Conservation (phyloP, 2,888 invertebrate genomes). For the Nymphalis urticae region DNA sequence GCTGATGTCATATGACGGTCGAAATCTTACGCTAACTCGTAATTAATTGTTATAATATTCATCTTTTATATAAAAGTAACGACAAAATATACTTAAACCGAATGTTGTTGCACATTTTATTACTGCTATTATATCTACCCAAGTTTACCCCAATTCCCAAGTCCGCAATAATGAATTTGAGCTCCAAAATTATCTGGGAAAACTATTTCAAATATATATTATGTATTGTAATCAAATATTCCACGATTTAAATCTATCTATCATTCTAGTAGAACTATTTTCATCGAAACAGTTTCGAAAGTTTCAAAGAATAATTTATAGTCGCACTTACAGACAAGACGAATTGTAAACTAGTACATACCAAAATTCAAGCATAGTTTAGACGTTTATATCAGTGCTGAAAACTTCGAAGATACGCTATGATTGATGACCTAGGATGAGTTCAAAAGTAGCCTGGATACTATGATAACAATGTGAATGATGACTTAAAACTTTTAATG, state of each 20-base stretch:
- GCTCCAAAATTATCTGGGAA: too few relatives aligned
- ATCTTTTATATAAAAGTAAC: too few relatives aligned
- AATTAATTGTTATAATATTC: too few relatives aligned
- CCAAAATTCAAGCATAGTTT: background rate
- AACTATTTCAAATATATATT: too few relatives aligned
- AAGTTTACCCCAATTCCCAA: too few relatives aligned
- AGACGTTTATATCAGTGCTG: slow-evolving; percentile 11
- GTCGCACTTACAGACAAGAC: background rate
- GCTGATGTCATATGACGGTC: too few relatives aligned
- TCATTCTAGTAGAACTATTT: background rate
- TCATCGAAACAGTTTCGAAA: background rate
- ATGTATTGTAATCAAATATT: too few relatives aligned
- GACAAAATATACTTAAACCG: too few relatives aligned
- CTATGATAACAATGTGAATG: slow-evolving; percentile 18
- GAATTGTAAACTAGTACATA: background rate
- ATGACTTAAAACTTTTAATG: slow-evolving; percentile 12
- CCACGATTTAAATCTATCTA: background rate
- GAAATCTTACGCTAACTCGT: too few relatives aligned
- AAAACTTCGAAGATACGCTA: slow-evolving; percentile 21
- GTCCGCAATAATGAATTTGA: too few relatives aligned
- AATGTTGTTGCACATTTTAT: too few relatives aligned
- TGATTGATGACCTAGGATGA: slow-evolving; percentile 23
- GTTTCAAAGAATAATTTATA: slow-evolving; percentile 9
- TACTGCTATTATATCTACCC: too few relatives aligned
- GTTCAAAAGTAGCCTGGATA: slow-evolving; percentile 14